Base-by-base conservation (phyloP, 2,888 invertebrate species). In the Stenchaetothrips biformis region DNA sequence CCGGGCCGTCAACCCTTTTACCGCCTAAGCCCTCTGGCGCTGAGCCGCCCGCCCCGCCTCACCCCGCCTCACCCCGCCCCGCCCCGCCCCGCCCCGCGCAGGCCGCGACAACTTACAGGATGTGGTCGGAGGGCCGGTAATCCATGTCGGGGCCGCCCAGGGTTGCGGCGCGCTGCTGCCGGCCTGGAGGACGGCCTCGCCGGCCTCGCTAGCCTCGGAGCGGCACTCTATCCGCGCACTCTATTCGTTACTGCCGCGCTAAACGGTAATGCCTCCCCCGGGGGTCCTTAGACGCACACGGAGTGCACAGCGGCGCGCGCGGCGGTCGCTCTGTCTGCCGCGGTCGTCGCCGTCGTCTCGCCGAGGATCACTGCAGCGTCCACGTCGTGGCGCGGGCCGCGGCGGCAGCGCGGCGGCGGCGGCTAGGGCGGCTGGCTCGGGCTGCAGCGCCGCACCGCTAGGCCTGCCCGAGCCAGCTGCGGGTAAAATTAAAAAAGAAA, bases 401-500 rank as follows among this genome's bases (percentile, higher is more conserved):
- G 37, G 37, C 1, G 37, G 37, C 37, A 37, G 37, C 4, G 37
- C 4, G 37, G 37, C 37, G 37, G 37, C 37, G 37, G 37, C 37
- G 37, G 37, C 37, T 4, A 37, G 37, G 37, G 37, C 37, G 37
- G 37, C 37, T 37, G 37, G 37, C 37, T 37, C n/a, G n/a, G n/a
- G 37, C 37, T 37, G 37, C 67, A 48, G n/a, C 79, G 21, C 80
- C 48, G 16, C 48, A 16, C 78, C 59, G 27, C 16, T 4, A 37
- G 37, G 37, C 4, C 37, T 37, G 37, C 81, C 53, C 47, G 6
- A 21, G 18, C 62, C 37, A 25, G 67, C 48, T 79, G 47, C 27
- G 59, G 67, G 21, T 74, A 74, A 74, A 74, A 74, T 74, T 74
- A 74, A 74, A 74, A 74, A 74, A 74, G 25, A 74, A 74, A 74